Evolutionary conservation across 2,888 invertebrate species (phyloP), one percentile per base, ranked within the genome.

Genomic region (Drosophila differens): DNA sequence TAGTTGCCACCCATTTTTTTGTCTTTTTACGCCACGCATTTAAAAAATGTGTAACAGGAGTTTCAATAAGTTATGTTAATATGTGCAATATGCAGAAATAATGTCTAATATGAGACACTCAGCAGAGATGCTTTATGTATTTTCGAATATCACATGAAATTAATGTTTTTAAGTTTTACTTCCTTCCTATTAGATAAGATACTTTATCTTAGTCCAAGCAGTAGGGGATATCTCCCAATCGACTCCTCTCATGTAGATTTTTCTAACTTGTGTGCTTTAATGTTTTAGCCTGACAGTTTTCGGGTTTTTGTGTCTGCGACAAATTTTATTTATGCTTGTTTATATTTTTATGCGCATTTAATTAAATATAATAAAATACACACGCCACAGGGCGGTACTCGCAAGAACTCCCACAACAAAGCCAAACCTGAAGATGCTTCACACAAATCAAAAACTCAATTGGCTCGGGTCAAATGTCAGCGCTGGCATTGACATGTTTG

Each of bases 1-100:
- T 60, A 64, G 81, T 72, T 77, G 70, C 86, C 86, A 89, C 85
- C 91, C 87, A 85, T 62, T 76, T 52, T 63, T 60, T 19, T 14
- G 2, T 7, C 37, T 60, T 54, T 53, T 39, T 49, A 54, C 74
- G 55, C 67, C 51, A 44, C 55, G 44, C 47, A 32, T 16, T 2
- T 16, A 19, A 28, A 14, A 9, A 1, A 10, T 39, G 32, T 16
- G 10, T 22, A 4, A 16, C 39, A 14, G 9, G 47, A 53, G 53
- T 47, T 28, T 22, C 14, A 33, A 47, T 19, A 14, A 12, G 4
- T 6, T 37, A 6, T 41, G 7, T 14, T 22, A 49, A 63, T 25
- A 30, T 47, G 5, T 16, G 28, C 4, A 52, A 30, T 6, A 30
- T 19, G 25, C 37, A 37, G 12, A 22, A 44, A 6, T 44, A 22